Conservation (phyloP, 2,888 invertebrate genomes). For the Pelosia muscerda region DNA sequence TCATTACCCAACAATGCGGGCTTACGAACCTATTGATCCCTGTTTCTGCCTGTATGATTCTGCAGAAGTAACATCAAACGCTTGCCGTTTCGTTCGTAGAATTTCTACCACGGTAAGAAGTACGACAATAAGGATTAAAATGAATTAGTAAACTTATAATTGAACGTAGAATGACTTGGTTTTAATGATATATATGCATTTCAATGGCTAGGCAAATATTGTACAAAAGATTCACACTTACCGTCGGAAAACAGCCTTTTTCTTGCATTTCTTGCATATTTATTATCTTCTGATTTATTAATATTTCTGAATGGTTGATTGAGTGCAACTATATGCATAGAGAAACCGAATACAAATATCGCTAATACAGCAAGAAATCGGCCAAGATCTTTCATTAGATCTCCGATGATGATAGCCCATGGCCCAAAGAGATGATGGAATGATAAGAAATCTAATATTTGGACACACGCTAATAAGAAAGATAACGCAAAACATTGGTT, state of each 20-base stretch:
- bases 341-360: slow-evolving; percentile 99
- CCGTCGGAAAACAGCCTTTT: slow-evolving; percentile 91
- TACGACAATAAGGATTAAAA: slow-evolving; percentile 51
- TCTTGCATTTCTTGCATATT: slow-evolving; percentile 85
- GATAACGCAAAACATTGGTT: slow-evolving; percentile 99
- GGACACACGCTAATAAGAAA: slow-evolving; percentile 98
- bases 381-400: slow-evolving; percentile 97
- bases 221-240: slow-evolving; percentile 75
- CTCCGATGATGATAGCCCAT: slow-evolving; percentile 99
- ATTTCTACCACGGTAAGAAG: slow-evolving; percentile 72
- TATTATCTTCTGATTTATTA: slow-evolving; percentile 87
- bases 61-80: slow-evolving; percentile 72
- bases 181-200: slow-evolving; percentile 37
- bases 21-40: slow-evolving; percentile 89
- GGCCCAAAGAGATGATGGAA: slow-evolving; percentile 99
- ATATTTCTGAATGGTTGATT: slow-evolving; percentile 96
- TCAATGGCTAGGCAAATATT: slow-evolving; percentile 38
- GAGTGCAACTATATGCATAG: slow-evolving; percentile 97
- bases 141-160: slow-evolving; percentile 23
- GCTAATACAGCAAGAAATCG: slow-evolving; percentile 98
- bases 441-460: slow-evolving; percentile 98
- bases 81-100: slow-evolving; percentile 80
- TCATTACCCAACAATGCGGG: slow-evolving; percentile 65
- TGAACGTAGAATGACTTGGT: slow-evolving; percentile 32
- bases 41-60: slow-evolving; percentile 89